Conservation (phyloP, 2,888 invertebrate genomes). For the Anorthoa munda region DNA sequence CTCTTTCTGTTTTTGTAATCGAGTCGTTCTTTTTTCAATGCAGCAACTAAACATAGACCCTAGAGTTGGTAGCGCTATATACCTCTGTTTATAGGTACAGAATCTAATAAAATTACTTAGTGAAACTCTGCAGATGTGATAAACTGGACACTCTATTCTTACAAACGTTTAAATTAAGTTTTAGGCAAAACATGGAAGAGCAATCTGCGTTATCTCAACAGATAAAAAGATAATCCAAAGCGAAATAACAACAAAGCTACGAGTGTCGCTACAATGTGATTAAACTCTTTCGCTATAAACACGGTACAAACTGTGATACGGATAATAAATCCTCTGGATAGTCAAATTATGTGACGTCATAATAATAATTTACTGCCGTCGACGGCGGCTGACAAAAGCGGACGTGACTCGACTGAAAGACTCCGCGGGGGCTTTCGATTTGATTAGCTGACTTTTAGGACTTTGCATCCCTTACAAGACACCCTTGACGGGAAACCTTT, state of each 20-base stretch:
- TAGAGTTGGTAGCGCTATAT: background rate
- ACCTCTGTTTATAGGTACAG: background rate
- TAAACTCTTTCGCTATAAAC: conserved; percentile 50
- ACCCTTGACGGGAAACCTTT: conserved; percentile 55
- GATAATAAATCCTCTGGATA: conserved; percentile 63
- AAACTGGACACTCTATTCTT: background rate
- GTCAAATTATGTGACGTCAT: conserved; percentile 66
- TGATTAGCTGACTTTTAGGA: conserved; percentile 64
- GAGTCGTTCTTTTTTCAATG: background rate
- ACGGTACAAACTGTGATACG: conserved; percentile 47
- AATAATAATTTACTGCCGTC: conserved; percentile 65
- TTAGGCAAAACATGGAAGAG: conserved; percentile 5
- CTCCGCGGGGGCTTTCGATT: conserved; percentile 58
- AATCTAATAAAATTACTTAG: background rate
- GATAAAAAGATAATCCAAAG: conserved; percentile 24
- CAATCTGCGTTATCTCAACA: conserved; percentile 27
- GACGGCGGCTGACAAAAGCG: conserved; percentile 59
- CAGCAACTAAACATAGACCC: background rate
- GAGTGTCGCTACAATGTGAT: conserved; percentile 28
- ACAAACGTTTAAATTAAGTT: conserved; percentile 11
- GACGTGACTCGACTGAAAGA: conserved; percentile 66
- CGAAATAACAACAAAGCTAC: conserved; percentile 3
- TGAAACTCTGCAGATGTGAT: background rate
- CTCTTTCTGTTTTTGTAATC: background rate
- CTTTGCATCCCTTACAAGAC: conserved; percentile 54